Conservation (phyloP, 1,140 invertebrate genomes). For the Micrasema minimum region DNA sequence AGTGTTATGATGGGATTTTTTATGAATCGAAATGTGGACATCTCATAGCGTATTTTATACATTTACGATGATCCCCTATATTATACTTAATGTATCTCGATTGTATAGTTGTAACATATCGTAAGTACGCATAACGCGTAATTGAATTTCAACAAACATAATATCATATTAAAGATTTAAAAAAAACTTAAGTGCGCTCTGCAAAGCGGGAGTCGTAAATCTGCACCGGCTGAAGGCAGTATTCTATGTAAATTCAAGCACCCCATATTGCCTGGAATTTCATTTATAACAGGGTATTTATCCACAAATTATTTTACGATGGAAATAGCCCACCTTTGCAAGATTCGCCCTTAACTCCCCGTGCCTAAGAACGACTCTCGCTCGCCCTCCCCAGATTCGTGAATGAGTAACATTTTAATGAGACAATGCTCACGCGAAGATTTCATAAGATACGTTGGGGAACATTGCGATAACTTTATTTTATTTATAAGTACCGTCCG, state of each 20-base stretch:
- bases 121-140: not conserved
- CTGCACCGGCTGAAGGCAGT: conserved; percentile 2
- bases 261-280: conserved; percentile 21
- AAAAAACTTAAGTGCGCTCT: not conserved
- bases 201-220: not conserved
- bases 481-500: conserved; percentile 45
- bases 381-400: conserved; percentile 25
- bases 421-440: conserved; percentile 47
- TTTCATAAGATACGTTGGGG: conserved; percentile 42
- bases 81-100: not conserved
- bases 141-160: not conserved
- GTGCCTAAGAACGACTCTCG: not conserved
- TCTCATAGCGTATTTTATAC: not conserved
- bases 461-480: conserved; percentile 44
- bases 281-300: conserved; percentile 13
- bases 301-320: conserved; percentile 23
- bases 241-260: conserved; percentile 15
- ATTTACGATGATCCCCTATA: not conserved
- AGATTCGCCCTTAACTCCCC: not conserved
- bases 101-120: no score
- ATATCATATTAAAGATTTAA: no score
- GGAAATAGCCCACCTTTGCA: not conserved
- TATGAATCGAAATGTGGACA: conserved; percentile 29
- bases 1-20: conserved; percentile 22
- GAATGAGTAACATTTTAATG: conserved; percentile 46